A percentile compares a stretch with the other conserved stretches of the same genome.
These are phyloP conservation scores for Eleginops maclovinus DNA, from an alignment of 2,113 vertebrate species.

Conservation along the genomic window DNA sequence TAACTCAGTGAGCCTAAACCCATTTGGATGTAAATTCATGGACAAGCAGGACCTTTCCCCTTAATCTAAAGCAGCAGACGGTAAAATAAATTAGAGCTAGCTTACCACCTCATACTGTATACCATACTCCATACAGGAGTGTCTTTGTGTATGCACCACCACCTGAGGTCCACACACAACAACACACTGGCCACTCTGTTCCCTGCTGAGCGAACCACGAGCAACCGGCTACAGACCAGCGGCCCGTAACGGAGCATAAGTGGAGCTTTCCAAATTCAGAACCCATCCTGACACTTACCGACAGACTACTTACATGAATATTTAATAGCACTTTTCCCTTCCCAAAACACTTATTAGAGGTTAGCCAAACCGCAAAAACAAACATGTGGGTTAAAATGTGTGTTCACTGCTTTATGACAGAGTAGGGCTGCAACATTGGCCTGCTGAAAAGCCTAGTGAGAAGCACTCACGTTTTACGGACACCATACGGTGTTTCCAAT, in stretches of 20 bases:
- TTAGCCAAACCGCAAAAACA: conserved; percentile 13
- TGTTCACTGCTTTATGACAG: conserved; percentile 52
- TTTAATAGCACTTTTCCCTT: conserved; percentile 53
- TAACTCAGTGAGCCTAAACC: conserved; percentile 30
- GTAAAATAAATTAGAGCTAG: conserved; percentile 29
- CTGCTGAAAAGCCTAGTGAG: conserved; percentile 67
- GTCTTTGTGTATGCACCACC: conserved; percentile 59
- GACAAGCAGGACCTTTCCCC: neutral
- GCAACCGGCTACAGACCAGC: conserved; percentile 29
- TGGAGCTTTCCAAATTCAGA: conserved; percentile 41
- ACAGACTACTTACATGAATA: conserved; percentile 52
- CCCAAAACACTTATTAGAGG: conserved; percentile 41
- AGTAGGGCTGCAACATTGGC: conserved; percentile 37
- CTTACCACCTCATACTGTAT: conserved; percentile 35
- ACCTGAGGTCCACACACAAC: conserved; percentile 37
- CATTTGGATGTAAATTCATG: conserved; percentile 8
- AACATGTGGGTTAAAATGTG: conserved; percentile 24
- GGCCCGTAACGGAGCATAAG: conserved; percentile 17
- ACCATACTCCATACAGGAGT: conserved; percentile 51
- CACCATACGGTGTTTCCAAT: conserved; percentile 78
- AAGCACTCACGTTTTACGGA: conserved; percentile 78
- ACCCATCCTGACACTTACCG: conserved; percentile 27
- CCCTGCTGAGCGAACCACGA: conserved; percentile 53
- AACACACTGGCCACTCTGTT: conserved; percentile 65
- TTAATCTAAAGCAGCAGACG: conserved; percentile 20